Base-by-base conservation (phyloP, 2,888 invertebrate genomes). In the Perithous albicinctus region DNA sequence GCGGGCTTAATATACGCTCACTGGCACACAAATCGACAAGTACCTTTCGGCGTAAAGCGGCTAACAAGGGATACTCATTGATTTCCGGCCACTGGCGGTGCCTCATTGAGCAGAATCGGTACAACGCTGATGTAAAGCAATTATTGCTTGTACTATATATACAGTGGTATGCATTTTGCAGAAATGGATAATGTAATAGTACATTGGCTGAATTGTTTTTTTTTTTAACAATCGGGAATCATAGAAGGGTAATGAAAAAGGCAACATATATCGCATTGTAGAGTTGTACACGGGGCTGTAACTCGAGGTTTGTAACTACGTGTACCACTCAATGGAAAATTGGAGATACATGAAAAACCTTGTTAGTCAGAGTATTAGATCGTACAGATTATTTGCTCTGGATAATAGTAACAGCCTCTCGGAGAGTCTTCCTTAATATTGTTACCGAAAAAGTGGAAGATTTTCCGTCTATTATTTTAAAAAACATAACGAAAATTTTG, bases 11-110 rank as follows among this genome's bases (percentile, higher is more conserved):
- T 18, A 35, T 15, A 7, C 35, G 41, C 56, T 56, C 41, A 32
- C 3, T 78, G 69, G 85, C 86, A 84, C 85, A 85, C 84, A n/a
- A n/a, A 86, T 85, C 86, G 85, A 80, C 82, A 87, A 85, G 86
- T 87, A 82, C 78, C 80, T 84, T 85, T 81, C 80, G 80, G 77
- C 84, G 86, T 86, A 87, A 86, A 86, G 84, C 85, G 78, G 80
- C 84, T 84, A 82, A 82, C 84, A 84, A 82, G 81, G 66, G 78
- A 61, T 35, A n/a, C 2, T 51, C 56, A 75, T 78, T 80, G 77
- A 66, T 66, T 66, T 46, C 46, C 29, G 48, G 46, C 8, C 64
- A 29, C n/a, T 43, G 43, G 26, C n/a, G 26, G 10, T 18, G 18
- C 35, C 18, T 59, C 35, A 2, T 32, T 46, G 10, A 15, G 12